Percentiles rank a stretch among this genome's conserved stretches.
Conservation (phyloP, 2,113 vertebrate species). For the Bujurquina vittata region DNA sequence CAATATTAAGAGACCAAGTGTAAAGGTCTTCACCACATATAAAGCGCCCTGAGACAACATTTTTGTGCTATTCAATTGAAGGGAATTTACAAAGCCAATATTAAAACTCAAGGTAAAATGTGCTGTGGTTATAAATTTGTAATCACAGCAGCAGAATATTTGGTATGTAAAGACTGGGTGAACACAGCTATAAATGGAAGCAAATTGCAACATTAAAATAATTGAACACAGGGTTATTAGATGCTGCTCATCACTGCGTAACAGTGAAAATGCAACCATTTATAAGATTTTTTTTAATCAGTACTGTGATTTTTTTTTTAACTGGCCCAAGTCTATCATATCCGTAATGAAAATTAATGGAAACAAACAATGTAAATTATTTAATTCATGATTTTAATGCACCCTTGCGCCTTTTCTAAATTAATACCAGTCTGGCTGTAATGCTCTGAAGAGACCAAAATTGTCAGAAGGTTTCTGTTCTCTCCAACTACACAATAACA, state of each 20-base stretch:
- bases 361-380: neutral
- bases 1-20: neutral
- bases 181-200: neutral
- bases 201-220: neutral
- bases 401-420: neutral
- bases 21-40: neutral
- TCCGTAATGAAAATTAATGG: neutral
- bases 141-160: neutral
- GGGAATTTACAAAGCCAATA: neutral
- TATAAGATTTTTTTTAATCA: neutral
- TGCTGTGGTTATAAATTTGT: neutral
- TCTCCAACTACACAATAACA: neutral
- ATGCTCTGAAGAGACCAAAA: neutral
- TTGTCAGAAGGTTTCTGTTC: neutral
- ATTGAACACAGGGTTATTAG: neutral
- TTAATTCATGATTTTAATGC: neutral
- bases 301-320: neutral
- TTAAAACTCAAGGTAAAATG: neutral
- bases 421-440: neutral
- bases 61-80: neutral
- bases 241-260: neutral
- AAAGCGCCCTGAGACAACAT: no score
- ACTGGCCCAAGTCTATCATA: neutral
- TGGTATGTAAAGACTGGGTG: neutral
- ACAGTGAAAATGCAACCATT: no score